Base-by-base conservation (phyloP, 2,113 vertebrate genomes). In the Ameiurus melas region DNA sequence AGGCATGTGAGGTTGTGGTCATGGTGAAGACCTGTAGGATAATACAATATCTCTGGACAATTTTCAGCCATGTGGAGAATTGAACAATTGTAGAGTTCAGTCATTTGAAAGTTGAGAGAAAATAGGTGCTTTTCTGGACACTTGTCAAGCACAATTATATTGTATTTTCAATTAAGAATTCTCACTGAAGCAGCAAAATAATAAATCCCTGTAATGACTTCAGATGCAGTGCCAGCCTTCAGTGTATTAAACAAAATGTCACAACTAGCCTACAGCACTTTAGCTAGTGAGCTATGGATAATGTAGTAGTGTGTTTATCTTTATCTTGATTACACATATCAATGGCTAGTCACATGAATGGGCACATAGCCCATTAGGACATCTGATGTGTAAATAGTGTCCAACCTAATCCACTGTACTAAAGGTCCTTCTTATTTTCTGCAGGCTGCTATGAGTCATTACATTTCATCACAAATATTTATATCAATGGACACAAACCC, bases 131-230 rank as follows among this genome's bases (percentile, higher is more conserved):
- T 66, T 68, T 80, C n/a, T 7, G 1, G 47, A 77, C 53, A n/a
- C 55, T n/a, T 14, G 22, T 60, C 33, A 43, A 85, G 70, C 30
- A 51, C 53, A 87, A 57, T 25, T 33, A 60, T 68, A 82, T 57
- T 73, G 33, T 66, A 82, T 87, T 71, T 58, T 83, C 51, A 87
- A 27, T 87, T 22, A 68, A n/a, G 22, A 70, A 71, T 82, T 80
- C 51, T 30, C 64, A 82, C 13, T 20, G 62, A 71, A 30, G 27
- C 36, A 57, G 62, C 36, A 71, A 82, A 64, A 55, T 71, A 36
- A 82, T 82, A 68, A 82, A 82, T 87, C 51, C 9, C 30, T 70
- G 60, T 39, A 81, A 86, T 66, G 77, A 81, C 43, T 80, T 30
- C 12, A 2, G 36, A 75, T 68, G 22, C 36, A 81, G 5, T 60